Conservation (phyloP, 2,888 invertebrate species). For the Napeogenes inachia region DNA sequence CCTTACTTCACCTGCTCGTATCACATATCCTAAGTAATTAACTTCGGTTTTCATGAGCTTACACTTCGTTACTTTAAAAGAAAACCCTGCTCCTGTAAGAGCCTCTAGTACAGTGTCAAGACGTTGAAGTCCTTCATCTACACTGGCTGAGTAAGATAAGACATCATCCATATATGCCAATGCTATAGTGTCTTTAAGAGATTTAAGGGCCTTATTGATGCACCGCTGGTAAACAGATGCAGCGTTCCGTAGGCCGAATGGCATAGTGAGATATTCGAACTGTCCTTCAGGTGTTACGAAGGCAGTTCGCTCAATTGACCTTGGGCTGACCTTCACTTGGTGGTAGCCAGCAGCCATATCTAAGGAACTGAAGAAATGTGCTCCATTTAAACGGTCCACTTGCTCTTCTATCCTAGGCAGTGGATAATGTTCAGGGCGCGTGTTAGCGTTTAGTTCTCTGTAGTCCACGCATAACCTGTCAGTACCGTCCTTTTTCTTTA, state of each 20-base stretch:
- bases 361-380: not conserved
- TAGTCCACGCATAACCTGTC: constrained; percentile 25
- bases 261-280: no score
- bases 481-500: constrained; percentile 14
- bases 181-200: not conserved
- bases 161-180: constrained; percentile 6
- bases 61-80: no score
- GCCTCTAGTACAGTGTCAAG: no score
- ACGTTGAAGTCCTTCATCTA: no score
- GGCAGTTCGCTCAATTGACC: not conserved
- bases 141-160: not conserved
- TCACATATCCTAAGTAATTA: no score
- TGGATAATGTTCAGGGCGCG: constrained; percentile 21
- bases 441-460: constrained; percentile 25
- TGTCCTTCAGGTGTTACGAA: no score
- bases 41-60: no score
- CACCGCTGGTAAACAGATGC: not conserved
- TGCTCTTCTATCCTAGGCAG: constrained; percentile 11
- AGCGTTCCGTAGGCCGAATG: not conserved
- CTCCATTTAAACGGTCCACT: not conserved
- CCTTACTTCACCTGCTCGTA: no score
- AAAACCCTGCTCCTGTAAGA: no score
- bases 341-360: not conserved
- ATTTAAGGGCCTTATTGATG: not conserved
- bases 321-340: not conserved